phyloP scores from a whole-genome alignment of 2,797 vertebrate genomes.

The Pteronotus mesoamericanus region DNA sequence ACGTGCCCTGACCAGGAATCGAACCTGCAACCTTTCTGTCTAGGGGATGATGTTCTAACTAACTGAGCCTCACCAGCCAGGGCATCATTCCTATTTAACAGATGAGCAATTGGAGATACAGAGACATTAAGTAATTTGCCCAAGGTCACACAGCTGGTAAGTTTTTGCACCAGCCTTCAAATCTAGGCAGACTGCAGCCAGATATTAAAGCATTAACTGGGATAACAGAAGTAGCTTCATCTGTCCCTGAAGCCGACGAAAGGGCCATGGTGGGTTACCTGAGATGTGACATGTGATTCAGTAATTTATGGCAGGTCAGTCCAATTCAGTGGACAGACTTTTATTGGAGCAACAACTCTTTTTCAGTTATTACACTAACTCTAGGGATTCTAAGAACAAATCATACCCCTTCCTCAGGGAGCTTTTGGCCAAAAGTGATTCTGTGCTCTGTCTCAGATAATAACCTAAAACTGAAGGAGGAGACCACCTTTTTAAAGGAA shows the following conservation, averaged over 20 bases:
- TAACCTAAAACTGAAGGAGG: not conserved
- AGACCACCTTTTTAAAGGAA: not conserved
- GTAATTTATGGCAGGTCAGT: not conserved
- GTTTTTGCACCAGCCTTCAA: not conserved
- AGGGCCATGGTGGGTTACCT: not conserved
- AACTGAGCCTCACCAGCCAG: too few relatives aligned
- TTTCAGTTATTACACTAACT: not conserved
- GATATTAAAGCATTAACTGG: not conserved
- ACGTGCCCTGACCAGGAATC: too few relatives aligned
- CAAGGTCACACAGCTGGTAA: not conserved
- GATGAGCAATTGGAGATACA: not conserved
- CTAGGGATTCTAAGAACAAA: not conserved
- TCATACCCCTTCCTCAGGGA: not conserved
- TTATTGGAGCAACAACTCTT: not conserved
- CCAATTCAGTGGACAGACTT: not conserved
- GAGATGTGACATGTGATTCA: not conserved
- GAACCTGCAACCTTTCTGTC: too few relatives aligned
- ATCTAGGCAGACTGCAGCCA: not conserved
- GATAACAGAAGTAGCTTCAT: not conserved
- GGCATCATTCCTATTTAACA: not conserved
- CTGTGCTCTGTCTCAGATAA: not conserved
- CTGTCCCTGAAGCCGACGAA: not conserved
- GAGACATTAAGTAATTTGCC: not conserved
- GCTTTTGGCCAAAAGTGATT: not conserved
- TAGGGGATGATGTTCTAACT: too few relatives aligned